Conservation (phyloP, 92 coral and sea anemone species). For the Pocillopora meandrina region DNA sequence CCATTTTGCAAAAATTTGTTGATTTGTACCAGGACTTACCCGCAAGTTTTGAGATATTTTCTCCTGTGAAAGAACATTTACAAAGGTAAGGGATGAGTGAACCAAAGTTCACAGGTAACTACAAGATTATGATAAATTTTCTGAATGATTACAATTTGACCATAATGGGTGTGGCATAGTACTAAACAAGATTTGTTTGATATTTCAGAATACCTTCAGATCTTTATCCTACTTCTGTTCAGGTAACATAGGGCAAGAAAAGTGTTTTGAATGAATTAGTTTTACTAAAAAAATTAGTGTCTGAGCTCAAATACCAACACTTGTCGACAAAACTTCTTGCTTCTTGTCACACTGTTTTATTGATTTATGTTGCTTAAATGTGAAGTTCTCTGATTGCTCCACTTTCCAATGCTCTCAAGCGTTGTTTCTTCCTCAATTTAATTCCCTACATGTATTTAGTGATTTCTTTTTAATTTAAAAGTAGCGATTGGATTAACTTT, state of each 20-base stretch:
- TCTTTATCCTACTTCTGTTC: slow-evolving; percentile 54
- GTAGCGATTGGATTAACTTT: no score
- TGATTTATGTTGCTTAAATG: no score
- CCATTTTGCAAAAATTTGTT: slow-evolving; percentile 59
- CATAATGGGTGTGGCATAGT: not conserved
- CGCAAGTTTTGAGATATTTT: slow-evolving; percentile 75
- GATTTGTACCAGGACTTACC: slow-evolving; percentile 76
- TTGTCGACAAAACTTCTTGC: not conserved
- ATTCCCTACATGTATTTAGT: no score
- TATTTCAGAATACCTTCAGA: slow-evolving; percentile 68
- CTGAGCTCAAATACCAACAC: not conserved
- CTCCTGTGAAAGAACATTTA: slow-evolving; percentile 73
- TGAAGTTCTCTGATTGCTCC: no score
- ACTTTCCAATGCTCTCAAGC: no score
- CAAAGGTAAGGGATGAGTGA: slow-evolving; percentile 57
- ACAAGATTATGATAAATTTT: not conserved
- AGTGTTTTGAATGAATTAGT: not conserved
- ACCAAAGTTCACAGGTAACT: not conserved
- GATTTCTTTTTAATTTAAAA: no score
- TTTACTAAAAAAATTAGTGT: not conserved
- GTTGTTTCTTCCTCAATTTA: no score
- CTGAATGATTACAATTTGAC: not conserved
- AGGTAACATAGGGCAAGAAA: slow-evolving; percentile 50
- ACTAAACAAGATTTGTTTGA: not conserved
- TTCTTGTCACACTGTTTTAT: no score